A percentile compares a stretch with the other conserved stretches of the same genome.
These are phyloP conservation scores for Heliconius hortense DNA, from an alignment of 2,888 invertebrate genomes.

Conservation along the genomic window DNA sequence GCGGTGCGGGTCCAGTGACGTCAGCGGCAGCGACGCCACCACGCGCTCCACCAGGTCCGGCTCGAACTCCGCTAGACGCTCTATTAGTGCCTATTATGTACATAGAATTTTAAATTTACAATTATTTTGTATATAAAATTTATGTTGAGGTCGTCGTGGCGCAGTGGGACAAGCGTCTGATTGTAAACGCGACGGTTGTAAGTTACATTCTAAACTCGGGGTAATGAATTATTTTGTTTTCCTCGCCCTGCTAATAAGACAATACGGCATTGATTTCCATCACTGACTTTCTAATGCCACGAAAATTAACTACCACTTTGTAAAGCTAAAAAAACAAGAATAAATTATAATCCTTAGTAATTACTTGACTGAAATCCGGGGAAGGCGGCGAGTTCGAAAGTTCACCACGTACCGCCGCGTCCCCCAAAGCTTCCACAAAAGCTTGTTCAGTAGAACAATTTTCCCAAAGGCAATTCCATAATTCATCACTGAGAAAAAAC, in stretches of 20 bases:
- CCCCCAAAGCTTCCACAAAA: slow-evolving; percentile 83
- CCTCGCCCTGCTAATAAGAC: no score
- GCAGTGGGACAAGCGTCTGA: not conserved
- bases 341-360: slow-evolving; percentile 2
- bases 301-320: no score
- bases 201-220: not conserved
- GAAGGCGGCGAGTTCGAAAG: slow-evolving; percentile 80
- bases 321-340: not conserved
- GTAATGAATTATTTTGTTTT: not conserved
- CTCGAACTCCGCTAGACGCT: slow-evolving; percentile 84
- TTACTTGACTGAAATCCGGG: slow-evolving; percentile 80
- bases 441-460: slow-evolving; percentile 77
- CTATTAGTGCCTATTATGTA: slow-evolving; percentile 78
- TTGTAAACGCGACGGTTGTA: not conserved
- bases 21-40: slow-evolving; percentile 75
- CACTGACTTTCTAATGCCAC: no score
- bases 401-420: slow-evolving; percentile 85
- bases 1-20: slow-evolving; percentile 72
- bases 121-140: not conserved
- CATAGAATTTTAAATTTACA: not conserved
- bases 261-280: no score
- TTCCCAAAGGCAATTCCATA: slow-evolving; percentile 74
- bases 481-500: slow-evolving; percentile 59
- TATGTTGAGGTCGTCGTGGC: not conserved
- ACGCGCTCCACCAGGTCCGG: slow-evolving; percentile 86